Percentiles rank a stretch among this genome's conserved stretches.
These are phyloP conservation scores for Stigmatopora nigra DNA, from an alignment of 2,113 vertebrate species.

Conservation along the genomic window DNA sequence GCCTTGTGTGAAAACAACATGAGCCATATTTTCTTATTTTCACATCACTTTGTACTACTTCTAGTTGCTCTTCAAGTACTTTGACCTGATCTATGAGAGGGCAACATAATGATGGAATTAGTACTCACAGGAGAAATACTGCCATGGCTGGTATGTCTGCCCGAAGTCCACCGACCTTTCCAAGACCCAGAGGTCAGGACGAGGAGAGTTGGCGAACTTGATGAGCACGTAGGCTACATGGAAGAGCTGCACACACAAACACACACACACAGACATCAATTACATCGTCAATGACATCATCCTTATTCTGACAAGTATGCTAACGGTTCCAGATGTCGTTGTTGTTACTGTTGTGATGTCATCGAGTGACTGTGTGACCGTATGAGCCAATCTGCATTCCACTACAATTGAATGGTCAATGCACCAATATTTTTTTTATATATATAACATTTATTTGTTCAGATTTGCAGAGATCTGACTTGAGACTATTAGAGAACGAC, in stretches of 20 bases:
- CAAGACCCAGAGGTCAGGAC: slow-evolving; percentile 95
- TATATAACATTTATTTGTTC: neutral
- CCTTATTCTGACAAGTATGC: neutral
- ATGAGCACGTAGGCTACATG: slow-evolving; percentile 94
- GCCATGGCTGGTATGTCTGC: slow-evolving; percentile 87
- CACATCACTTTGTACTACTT: neutral
- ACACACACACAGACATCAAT: neutral
- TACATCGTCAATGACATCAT: neutral
- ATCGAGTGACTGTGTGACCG: neutral
- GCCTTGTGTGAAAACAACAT: too few relatives aligned
- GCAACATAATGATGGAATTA: neutral
- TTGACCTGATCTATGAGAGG: neutral
- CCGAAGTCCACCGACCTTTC: slow-evolving; percentile 87
- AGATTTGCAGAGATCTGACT: too few relatives aligned
- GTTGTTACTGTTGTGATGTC: neutral
- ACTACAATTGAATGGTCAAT: neutral
- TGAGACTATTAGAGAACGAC: too few relatives aligned
- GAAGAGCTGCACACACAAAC: slow-evolving; percentile 77
- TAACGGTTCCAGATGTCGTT: neutral
- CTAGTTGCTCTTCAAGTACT: slow-evolving; percentile 1
- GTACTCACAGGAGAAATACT: slow-evolving; percentile 95
- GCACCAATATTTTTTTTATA: neutral
- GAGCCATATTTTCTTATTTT: neutral
- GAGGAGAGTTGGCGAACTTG: slow-evolving; percentile 96
- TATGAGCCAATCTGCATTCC: neutral